Conservation (phyloP, 2,888 invertebrate genomes). For the Rhagonycha lutea region DNA sequence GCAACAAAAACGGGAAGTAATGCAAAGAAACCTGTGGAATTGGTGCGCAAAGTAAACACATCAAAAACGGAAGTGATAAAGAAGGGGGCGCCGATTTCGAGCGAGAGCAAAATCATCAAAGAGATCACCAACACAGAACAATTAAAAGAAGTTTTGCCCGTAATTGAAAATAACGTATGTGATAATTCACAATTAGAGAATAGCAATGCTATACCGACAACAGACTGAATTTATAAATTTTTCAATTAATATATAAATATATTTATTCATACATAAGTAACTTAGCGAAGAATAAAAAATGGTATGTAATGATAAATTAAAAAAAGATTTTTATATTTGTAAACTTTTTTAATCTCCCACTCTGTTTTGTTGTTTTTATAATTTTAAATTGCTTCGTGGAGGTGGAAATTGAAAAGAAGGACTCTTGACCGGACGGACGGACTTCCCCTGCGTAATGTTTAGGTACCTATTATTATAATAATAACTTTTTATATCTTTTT, state of each 20-base stretch:
- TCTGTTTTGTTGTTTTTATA: constrained; percentile 23
- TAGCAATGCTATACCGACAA: constrained; percentile 36
- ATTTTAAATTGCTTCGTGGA: not conserved
- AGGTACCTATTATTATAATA: not conserved
- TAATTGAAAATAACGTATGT: constrained; percentile 47
- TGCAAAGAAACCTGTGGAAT: constrained; percentile 26
- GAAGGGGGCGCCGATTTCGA: constrained; percentile 7
- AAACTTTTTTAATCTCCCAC: constrained; percentile 36
- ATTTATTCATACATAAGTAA: constrained; percentile 14
- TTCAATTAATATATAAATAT: constrained; percentile 13
- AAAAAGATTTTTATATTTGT: constrained; percentile 47
- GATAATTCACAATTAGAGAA: constrained; percentile 46
- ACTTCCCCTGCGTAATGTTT: constrained; percentile 4
- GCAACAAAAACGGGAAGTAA: constrained; percentile 27
- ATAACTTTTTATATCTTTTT: constrained; percentile 1
- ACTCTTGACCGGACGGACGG: not conserved
- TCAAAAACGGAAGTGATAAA: constrained; percentile 36
- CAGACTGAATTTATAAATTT: constrained; percentile 45
- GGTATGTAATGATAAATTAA: constrained; percentile 8
- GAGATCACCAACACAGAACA: constrained; percentile 38
- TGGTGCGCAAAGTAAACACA: constrained; percentile 14
- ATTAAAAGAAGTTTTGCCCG: constrained; percentile 52
- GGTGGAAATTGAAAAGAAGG: constrained; percentile 29
- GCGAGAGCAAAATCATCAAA: constrained; percentile 30
- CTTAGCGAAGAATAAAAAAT: constrained; percentile 25